Evolutionary conservation across 2,113 vertebrate species (phyloP).

Genomic region (Carollia perspicillata): DNA sequence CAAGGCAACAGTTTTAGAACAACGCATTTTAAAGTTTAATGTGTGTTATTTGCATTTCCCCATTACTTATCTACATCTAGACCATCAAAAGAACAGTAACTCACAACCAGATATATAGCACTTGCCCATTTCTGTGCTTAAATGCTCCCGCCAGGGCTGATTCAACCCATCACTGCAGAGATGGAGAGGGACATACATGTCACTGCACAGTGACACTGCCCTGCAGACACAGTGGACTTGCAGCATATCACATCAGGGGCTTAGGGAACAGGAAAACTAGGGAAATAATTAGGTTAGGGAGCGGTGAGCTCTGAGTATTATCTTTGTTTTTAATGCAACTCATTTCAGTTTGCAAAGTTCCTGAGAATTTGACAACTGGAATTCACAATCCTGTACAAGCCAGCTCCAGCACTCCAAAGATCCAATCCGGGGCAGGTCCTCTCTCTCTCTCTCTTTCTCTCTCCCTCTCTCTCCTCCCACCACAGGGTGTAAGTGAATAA

Average conservation of each 20-base stretch:
- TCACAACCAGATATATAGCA: neutral
- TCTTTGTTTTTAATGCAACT: neutral
- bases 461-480: neutral
- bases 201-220: fast-evolving
- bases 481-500: neutral
- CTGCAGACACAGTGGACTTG: fast-evolving
- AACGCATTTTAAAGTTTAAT: neutral
- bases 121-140: neutral
- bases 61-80: neutral
- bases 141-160: neutral
- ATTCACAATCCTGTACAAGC: neutral
- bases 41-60: neutral
- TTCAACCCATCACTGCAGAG: neutral
- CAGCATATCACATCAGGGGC: neutral
- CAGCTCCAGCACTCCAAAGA: neutral
- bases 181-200: no score
- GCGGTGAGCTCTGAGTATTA: neutral
- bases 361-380: neutral
- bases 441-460: neutral
- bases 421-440: neutral
- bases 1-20: neutral
- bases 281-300: neutral
- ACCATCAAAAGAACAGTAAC: neutral
- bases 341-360: neutral
- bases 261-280: neutral